Percentiles rank a stretch among this genome's conserved stretches.
These are phyloP conservation scores for Drosophila kurseongensis DNA, from an alignment of 1,140 invertebrate species.

Conservation along the genomic window DNA sequence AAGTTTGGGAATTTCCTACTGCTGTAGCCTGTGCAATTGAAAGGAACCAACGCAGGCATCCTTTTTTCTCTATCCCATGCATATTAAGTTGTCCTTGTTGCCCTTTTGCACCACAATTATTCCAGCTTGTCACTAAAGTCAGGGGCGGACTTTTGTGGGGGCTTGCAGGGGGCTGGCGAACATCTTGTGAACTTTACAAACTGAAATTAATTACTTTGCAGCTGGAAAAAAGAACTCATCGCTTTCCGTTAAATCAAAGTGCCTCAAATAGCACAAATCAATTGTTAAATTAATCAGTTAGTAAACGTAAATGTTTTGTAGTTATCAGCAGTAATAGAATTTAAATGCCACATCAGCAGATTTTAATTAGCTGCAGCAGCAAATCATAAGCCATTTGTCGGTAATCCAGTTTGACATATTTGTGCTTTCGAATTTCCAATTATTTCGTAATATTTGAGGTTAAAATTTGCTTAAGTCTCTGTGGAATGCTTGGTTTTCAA, in stretches of 20 bases:
- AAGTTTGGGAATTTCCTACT: conserved; percentile 19
- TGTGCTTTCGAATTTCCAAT: neutral
- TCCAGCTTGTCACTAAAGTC: conserved; percentile 67
- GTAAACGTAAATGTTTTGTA: neutral
- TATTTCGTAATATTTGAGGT: conserved; percentile 2
- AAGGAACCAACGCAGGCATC: conserved; percentile 1
- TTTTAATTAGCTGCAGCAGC: neutral
- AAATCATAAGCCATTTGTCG: neutral
- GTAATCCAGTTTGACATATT: conserved; percentile 1
- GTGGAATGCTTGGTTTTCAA: neutral
- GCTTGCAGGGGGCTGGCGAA: neutral
- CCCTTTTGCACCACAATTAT: conserved; percentile 71
- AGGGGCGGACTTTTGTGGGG: neutral
- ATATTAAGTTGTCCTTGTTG: conserved; percentile 74
- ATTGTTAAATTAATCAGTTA: neutral
- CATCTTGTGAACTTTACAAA: conserved; percentile 79
- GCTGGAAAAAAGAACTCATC: neutral
- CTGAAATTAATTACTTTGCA: conserved; percentile 77
- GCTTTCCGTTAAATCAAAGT: too few relatives aligned
- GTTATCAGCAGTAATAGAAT: neutral
- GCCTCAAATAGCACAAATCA: conserved; percentile 1
- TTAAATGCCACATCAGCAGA: neutral
- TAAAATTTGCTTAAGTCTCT: conserved; percentile 1
- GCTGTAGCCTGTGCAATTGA: conserved; percentile 6
- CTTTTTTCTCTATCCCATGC: conserved; percentile 25